phyloP scores from a whole-genome alignment of 2,888 invertebrate species.

The Crocallis elinguaria region DNA sequence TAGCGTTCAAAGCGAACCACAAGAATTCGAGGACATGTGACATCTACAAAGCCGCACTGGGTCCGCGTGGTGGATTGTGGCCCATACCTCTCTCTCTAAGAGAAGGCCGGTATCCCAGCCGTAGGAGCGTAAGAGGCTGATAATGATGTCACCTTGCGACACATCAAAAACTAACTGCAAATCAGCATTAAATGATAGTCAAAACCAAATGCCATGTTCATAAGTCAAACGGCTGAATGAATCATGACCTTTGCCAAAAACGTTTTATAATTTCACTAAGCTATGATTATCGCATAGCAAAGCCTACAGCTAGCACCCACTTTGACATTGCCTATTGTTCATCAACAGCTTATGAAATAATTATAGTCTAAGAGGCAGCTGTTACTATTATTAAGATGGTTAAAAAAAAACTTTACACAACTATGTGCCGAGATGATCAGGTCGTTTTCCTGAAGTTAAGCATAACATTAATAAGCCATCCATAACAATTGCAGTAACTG shows the following conservation, averaged over 20 bases:
- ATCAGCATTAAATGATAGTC: background rate
- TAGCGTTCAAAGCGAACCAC: too few relatives aligned
- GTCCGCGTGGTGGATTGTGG: too few relatives aligned
- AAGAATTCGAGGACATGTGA: too few relatives aligned
- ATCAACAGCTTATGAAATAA: slow-evolving; percentile 8
- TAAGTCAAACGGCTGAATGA: background rate
- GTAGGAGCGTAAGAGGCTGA: too few relatives aligned
- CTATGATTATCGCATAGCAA: slow-evolving; percentile 9
- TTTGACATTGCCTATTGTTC: slow-evolving; percentile 7
- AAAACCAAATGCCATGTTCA: slow-evolving; percentile 8
- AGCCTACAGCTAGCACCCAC: slow-evolving; percentile 5
- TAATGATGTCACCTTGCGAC: background rate
- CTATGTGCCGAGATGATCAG: background rate
- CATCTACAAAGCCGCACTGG: too few relatives aligned
- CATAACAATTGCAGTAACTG: too few relatives aligned
- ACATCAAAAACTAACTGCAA: background rate
- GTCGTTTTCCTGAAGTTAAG: too few relatives aligned
- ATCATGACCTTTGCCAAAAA: slow-evolving; percentile 7
- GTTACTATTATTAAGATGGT: background rate
- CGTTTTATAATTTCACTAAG: slow-evolving; percentile 5
- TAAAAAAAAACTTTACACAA: background rate
- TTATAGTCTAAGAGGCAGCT: background rate
- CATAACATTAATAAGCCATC: too few relatives aligned
- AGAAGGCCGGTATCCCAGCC: too few relatives aligned
- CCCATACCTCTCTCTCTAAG: too few relatives aligned